Conservation (phyloP, 2,113 vertebrate species). For the Sapajus apella region DNA sequence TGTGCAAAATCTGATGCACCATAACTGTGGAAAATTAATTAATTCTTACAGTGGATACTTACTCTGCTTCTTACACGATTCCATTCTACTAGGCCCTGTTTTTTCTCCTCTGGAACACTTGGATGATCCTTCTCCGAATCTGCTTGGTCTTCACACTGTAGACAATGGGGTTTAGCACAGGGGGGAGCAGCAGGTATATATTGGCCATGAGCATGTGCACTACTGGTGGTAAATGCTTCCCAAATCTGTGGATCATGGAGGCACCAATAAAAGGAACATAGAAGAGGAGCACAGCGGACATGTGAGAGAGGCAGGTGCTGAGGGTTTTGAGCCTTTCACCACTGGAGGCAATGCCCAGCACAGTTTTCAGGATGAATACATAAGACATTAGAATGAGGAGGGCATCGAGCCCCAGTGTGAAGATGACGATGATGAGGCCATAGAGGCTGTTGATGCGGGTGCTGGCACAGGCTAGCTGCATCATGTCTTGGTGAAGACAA, state of each 20-base stretch:
- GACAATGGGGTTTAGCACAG: conserved; percentile 66
- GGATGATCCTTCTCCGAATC: conserved; percentile 11
- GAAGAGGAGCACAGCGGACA: conserved; percentile 72
- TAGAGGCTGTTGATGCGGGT: conserved; percentile 59
- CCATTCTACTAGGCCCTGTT: background rate
- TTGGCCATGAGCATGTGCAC: conserved; percentile 58
- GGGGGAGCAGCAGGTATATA: conserved; percentile 39
- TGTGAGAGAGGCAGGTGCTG: conserved; percentile 58
- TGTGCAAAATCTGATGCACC: background rate
- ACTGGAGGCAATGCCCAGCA: conserved; percentile 41
- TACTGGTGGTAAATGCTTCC: conserved; percentile 22
- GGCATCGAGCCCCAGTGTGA: conserved; percentile 50
- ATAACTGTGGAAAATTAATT: background rate
- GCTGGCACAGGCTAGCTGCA: conserved; percentile 64
- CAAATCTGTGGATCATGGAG: conserved; percentile 68
- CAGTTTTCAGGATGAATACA: conserved; percentile 43
- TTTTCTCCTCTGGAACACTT: background rate
- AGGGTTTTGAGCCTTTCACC: conserved; percentile 50
- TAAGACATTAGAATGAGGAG: conserved; percentile 71
- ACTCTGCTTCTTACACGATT: background rate
- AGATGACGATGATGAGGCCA: background rate
- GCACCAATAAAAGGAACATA: conserved; percentile 55
- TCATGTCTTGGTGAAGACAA: conserved; percentile 77
- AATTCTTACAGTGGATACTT: background rate
- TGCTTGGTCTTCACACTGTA: conserved; percentile 74